phyloP scores from a whole-genome alignment of 2,113 vertebrate species.

The Silurus asotus region DNA sequence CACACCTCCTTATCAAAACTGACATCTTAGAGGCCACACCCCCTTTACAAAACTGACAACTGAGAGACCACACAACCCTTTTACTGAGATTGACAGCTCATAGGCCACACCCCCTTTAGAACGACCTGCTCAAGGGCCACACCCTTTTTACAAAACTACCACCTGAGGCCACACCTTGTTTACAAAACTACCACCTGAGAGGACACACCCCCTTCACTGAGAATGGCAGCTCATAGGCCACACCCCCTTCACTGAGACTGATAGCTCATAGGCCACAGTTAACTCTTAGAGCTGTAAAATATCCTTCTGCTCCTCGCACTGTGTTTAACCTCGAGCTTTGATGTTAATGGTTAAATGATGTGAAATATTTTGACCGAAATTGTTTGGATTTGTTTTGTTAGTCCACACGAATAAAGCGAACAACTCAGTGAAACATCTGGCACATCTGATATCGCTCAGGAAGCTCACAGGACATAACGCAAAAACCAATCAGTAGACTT shows the following conservation, averaged over 20 bases:
- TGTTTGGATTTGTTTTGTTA: background rate
- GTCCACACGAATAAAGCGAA: background rate
- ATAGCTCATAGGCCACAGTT: background rate
- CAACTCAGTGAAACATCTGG: conserved; percentile 11
- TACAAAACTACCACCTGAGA: too few relatives aligned
- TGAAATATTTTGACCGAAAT: background rate
- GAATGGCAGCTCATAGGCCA: background rate
- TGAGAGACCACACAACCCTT: background rate
- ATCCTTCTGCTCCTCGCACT: background rate
- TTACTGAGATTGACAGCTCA: background rate
- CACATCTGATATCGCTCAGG: background rate
- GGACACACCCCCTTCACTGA: background rate
- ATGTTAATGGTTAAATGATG: background rate
- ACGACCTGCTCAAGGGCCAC: too few relatives aligned
- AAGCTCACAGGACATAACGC: background rate
- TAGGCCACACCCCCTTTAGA: background rate
- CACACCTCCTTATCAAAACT: background rate
- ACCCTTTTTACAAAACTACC: too few relatives aligned
- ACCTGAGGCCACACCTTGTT: background rate
- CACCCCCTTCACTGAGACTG: background rate
- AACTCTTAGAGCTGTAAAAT: background rate
- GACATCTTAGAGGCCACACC: background rate
- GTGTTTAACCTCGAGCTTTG: background rate
- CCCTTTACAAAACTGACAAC: background rate
- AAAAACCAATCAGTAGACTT: background rate